A percentile compares a stretch with the other conserved stretches of the same genome.
phyloP scores from a whole-genome alignment of 35 echinoderm and acorn worm genomes.

The Heliocidaris tuberculata region DNA sequence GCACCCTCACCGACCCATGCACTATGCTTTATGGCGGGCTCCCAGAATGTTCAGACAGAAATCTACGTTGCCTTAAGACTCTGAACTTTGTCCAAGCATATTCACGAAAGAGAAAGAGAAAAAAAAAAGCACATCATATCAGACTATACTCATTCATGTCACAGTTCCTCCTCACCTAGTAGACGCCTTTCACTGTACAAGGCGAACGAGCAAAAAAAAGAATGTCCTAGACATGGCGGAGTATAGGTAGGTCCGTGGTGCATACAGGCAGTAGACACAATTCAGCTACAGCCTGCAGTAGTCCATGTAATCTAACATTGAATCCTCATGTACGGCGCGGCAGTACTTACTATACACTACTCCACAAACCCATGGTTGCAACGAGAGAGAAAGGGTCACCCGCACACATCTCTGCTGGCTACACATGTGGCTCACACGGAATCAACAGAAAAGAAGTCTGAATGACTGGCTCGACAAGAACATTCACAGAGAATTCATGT shows the following conservation, averaged over 20 bases:
- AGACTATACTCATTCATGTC: slow-evolving; percentile 17
- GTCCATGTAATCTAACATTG: neutral
- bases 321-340: neutral
- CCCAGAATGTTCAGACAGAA: neutral
- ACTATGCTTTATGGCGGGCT: neutral
- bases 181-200: neutral
- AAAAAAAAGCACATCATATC: neutral
- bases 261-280: neutral
- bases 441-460: neutral
- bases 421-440: slow-evolving; percentile 7
- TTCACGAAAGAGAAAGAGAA: neutral
- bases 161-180: neutral
- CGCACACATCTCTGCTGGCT: neutral
- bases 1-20: neutral
- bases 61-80: neutral
- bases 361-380: neutral
- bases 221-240: neutral
- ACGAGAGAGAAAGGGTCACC: neutral
- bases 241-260: neutral
- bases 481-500: slow-evolving; percentile 17
- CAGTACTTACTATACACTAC: neutral
- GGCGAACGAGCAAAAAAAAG: neutral
- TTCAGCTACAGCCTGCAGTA: neutral
- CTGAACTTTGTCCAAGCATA: neutral
- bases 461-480: neutral